Evolutionary conservation across 2,888 invertebrate species (phyloP).

Genomic region (Malacosoma neustria): DNA sequence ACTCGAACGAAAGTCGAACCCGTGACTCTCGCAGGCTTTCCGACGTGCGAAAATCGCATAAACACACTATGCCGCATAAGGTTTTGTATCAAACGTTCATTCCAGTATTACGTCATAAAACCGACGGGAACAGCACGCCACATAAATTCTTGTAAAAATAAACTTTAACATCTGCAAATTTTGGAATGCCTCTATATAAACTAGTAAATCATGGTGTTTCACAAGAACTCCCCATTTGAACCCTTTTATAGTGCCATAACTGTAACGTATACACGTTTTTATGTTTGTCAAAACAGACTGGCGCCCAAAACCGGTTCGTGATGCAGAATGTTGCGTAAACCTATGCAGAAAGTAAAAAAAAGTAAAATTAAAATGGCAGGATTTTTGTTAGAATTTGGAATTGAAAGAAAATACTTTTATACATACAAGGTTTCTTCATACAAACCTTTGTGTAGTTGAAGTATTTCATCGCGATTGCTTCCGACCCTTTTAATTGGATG

Average conservation of each 20-base stretch:
- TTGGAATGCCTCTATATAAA: slow-evolving; percentile 7
- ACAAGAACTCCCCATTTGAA: slow-evolving; percentile 20
- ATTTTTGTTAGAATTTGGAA: too few species aligned
- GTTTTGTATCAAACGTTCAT: neutral
- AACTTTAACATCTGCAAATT: slow-evolving; percentile 25
- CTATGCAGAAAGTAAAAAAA: neutral
- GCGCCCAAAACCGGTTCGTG: slow-evolving; percentile 9
- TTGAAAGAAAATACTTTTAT: too few species aligned
- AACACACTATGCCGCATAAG: too few species aligned
- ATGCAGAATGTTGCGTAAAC: slow-evolving; percentile 22
- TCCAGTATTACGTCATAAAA: neutral
- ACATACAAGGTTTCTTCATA: too few species aligned
- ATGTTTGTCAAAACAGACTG: slow-evolving; percentile 55
- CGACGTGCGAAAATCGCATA: too few species aligned
- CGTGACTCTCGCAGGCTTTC: too few species aligned
- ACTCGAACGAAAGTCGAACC: too few species aligned
- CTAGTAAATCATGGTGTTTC: slow-evolving; percentile 16
- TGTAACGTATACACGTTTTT: slow-evolving; percentile 38
- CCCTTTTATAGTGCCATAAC: slow-evolving; percentile 37
- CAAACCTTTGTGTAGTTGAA: too few species aligned
- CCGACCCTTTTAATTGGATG: too few species aligned
- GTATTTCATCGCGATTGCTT: too few species aligned
- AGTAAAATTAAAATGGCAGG: neutral
- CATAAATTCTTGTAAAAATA: neutral
- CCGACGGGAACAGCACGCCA: neutral